phyloP scores from a whole-genome alignment of 35 echinoderm and acorn worm species.

The Hemicentrotus pulcherrimus region DNA sequence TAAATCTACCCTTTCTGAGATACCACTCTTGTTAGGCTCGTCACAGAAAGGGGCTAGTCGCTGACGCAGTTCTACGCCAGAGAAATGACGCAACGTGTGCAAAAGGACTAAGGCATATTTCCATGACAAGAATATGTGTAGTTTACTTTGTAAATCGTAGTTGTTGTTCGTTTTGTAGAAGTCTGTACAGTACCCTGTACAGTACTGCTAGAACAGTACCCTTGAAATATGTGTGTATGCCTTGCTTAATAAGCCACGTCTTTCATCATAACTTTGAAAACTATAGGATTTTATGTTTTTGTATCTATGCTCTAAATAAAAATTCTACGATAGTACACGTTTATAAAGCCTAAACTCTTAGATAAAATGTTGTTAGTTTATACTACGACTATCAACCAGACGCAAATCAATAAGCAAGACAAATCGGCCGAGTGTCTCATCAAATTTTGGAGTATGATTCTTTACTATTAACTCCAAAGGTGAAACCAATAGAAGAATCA shows the following conservation, averaged over 20 bases:
- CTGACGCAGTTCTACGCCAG: too few species aligned
- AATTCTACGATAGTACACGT: neutral
- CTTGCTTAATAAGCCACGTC: neutral
- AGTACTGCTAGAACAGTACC: neutral
- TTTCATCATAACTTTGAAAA: neutral
- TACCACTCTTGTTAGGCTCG: too few species aligned
- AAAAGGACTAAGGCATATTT: too few species aligned
- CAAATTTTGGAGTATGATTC: neutral
- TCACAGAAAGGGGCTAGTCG: too few species aligned
- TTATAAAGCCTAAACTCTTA: neutral
- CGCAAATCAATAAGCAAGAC: neutral
- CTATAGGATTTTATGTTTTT: neutral
- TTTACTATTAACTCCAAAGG: neutral
- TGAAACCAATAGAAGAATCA: neutral
- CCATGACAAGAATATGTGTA: neutral
- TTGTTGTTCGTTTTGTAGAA: neutral
- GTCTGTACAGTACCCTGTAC: neutral
- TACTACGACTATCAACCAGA: neutral
- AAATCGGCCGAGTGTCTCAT: neutral
- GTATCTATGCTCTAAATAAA: neutral
- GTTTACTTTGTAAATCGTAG: neutral
- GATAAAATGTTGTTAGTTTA: neutral
- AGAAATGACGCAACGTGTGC: too few species aligned
- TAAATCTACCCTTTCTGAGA: too few species aligned
- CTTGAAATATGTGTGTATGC: neutral